phyloP scores from a whole-genome alignment of 2,113 vertebrate species.

The Xiphias gladius region DNA sequence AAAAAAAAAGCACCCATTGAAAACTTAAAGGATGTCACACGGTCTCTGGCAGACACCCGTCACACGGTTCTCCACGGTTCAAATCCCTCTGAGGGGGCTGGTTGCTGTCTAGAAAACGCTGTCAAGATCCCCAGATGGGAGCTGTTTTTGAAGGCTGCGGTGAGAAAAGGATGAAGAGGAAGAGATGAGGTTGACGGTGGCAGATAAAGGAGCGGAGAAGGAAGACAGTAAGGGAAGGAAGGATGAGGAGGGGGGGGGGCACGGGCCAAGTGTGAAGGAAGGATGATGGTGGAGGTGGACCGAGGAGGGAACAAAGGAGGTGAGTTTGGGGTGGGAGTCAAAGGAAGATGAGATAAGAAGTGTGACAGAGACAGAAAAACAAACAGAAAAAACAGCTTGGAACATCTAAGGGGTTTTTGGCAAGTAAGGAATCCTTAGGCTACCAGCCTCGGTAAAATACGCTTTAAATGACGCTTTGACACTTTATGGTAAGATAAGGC shows the following conservation, averaged over 20 bases:
- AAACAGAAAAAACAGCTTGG: neutral
- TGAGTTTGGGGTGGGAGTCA: neutral
- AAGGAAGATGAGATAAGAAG: constrained; percentile 16
- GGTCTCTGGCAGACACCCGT: constrained; percentile 55
- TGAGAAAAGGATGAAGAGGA: constrained; percentile 12
- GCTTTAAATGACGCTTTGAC: neutral
- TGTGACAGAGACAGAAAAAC: constrained; percentile 5
- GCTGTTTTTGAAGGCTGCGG: constrained; percentile 34
- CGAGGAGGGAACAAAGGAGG: constrained; percentile 5
- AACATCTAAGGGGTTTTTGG: neutral
- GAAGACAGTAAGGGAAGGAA: constrained; percentile 28
- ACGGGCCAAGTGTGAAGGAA: constrained; percentile 37
- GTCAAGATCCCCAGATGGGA: constrained; percentile 61
- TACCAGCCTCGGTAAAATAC: neutral
- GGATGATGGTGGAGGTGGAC: constrained; percentile 9
- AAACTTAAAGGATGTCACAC: constrained; percentile 63
- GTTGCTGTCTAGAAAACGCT: constrained; percentile 51
- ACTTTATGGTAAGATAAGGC: neutral
- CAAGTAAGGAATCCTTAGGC: no score
- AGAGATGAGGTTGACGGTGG: constrained; percentile 33
- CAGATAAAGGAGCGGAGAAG: constrained; percentile 45
- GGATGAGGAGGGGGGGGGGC: constrained; percentile 8
- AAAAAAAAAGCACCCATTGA: constrained; percentile 61
- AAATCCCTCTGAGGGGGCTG: constrained; percentile 51
- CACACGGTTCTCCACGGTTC: constrained; percentile 66